phyloP scores from a whole-genome alignment of 2,113 vertebrate species.

The Petaurus breviceps region DNA sequence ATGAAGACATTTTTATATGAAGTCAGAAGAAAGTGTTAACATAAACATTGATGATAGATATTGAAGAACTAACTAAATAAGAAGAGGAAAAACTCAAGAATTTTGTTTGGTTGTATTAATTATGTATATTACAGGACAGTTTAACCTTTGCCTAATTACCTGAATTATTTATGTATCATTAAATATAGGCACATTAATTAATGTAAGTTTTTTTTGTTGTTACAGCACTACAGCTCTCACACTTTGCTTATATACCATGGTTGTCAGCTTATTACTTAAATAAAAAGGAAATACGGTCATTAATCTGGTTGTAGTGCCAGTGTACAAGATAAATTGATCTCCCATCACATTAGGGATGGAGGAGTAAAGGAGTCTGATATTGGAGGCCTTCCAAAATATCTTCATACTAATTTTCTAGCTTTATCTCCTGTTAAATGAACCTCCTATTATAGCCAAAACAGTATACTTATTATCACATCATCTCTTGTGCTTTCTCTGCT shows the following conservation, averaged over 20 bases:
- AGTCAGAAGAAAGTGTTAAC: not conserved
- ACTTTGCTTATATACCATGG: not conserved
- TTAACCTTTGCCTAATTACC: slow-evolving; percentile 33
- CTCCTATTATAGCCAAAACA: not conserved
- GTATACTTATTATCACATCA: not conserved
- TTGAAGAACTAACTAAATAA: not conserved
- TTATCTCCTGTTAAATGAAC: not conserved
- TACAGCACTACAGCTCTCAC: not conserved
- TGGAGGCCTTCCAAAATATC: not conserved
- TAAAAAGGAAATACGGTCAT: not conserved
- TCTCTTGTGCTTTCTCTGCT: not conserved
- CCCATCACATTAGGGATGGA: not conserved
- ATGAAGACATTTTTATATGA: not conserved
- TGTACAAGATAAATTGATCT: not conserved
- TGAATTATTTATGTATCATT: not conserved
- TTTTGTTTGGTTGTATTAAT: slow-evolving; percentile 16
- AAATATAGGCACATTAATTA: not conserved
- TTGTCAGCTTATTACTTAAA: not conserved
- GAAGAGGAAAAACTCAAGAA: slow-evolving; percentile 13
- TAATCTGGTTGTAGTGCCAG: not conserved
- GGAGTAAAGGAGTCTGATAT: not conserved
- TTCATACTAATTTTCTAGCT: not conserved
- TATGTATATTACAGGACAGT: not conserved
- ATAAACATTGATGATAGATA: not conserved
- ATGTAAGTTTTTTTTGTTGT: not conserved